phyloP scores from a whole-genome alignment of 2,797 vertebrate genomes.

The Xerus rutilus region DNA sequence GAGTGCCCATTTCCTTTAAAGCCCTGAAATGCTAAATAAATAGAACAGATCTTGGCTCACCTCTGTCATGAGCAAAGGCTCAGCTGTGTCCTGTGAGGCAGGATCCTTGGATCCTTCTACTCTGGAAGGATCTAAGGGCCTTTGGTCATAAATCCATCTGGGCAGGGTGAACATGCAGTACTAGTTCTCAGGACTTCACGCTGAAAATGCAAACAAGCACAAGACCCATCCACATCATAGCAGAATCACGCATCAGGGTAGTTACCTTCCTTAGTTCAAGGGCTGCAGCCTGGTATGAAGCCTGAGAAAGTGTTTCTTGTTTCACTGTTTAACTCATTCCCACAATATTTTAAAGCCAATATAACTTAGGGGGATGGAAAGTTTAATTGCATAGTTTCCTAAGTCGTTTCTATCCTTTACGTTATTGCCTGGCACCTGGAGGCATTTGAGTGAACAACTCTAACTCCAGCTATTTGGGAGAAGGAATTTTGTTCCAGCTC shows the following conservation, averaged over 20 bases:
- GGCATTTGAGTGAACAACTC: background rate
- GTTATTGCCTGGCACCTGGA: background rate
- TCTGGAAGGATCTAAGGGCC: slow-evolving; percentile 23
- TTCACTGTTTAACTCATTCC: background rate
- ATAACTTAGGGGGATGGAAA: background rate
- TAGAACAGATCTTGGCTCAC: slow-evolving; percentile 2
- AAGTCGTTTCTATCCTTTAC: background rate
- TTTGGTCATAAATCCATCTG: slow-evolving; percentile 12
- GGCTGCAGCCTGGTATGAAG: background rate
- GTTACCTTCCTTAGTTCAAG: background rate
- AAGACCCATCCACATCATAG: background rate
- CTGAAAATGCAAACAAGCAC: background rate
- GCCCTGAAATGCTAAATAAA: background rate
- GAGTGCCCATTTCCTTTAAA: background rate
- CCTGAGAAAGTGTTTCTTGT: background rate
- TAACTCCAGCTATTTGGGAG: background rate
- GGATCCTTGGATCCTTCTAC: too few relatives aligned
- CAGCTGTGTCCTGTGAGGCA: background rate
- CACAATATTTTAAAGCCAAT: background rate
- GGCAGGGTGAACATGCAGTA: background rate
- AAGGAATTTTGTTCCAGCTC: background rate
- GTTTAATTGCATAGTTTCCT: background rate
- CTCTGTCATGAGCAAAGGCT: background rate
- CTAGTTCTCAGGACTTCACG: background rate
- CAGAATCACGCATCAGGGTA: background rate